Base-by-base conservation (phyloP, 2,797 vertebrate species). In the Hemibagrus guttatus region DNA sequence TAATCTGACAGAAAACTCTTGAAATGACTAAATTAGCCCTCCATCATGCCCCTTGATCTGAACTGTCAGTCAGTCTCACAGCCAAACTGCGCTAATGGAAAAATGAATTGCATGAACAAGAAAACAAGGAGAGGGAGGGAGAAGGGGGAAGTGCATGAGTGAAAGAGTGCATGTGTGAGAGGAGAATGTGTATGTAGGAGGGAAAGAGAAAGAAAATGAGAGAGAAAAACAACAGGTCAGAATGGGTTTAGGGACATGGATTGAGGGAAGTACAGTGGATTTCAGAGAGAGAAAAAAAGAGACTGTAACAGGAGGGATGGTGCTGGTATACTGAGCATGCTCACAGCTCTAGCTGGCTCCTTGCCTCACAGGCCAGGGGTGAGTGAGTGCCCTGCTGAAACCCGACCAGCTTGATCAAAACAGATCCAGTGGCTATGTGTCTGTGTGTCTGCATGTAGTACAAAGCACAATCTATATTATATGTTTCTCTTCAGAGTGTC, bases 221-320 rank as follows among this genome's bases (percentile, higher is more conserved):
- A 83, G 61, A 82, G n/a, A 56, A 78, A 85, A 88, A 88, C 87
- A 85, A 88, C 84, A 78, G 84, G 79, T 83, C 79, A 83, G 23
- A 83, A 88, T 68, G 78, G 74, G 63, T 35, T 61, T 52, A 49
- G 14, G 13, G 69, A 42, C 58, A 9, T 76, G 26, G n/a, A 28
- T 31, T 23, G 74, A 39, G 75, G 6, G 9, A 63, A 75, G 75
- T 0, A 79, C 46, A 8, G 46, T 49, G 46, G 3, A 28, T 69
- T 71, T 78, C 19, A 42, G 6, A 66, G 68, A 82, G 13, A 74
- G 42, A 31, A 21, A 35, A 35, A 63, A 64, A 19, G 8, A 61
- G 35, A 74, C 52, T 72, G 26, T 31, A 59, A 84, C 21, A 84
- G 72, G 59, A 56, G 52, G 52, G 35, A 79, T 63, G 16, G 52